These are phyloP conservation scores for Carlito syrichta DNA, from an alignment of 2,113 vertebrate genomes.

Conservation along the genomic window DNA sequence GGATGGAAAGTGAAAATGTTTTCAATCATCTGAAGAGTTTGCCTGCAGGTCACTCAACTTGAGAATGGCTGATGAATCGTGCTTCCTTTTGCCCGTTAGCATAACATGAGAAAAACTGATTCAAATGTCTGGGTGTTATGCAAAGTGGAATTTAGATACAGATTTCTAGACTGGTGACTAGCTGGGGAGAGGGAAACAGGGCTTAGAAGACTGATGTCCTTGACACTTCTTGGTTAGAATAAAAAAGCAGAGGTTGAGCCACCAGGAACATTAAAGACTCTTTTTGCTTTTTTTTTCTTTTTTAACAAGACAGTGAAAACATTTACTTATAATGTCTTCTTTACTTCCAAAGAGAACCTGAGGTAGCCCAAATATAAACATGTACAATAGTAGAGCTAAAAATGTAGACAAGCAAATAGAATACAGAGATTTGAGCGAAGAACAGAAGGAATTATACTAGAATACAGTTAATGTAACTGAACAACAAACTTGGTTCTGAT, in stretches of 20 bases:
- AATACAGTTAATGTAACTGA: not conserved
- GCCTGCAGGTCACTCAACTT: not conserved
- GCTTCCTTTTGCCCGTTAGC: conserved; percentile 11
- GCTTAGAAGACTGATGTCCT: not conserved
- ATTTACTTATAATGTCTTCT: not conserved
- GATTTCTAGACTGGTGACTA: conserved; percentile 17
- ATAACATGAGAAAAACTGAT: not conserved
- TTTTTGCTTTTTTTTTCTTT: not conserved
- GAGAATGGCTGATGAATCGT: not conserved
- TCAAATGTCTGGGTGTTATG: conserved; percentile 18
- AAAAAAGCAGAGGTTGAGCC: not conserved
- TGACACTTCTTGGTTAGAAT: not conserved
- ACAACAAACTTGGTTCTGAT: not conserved
- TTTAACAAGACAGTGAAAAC: not conserved
- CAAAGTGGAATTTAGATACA: not conserved
- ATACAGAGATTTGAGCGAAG: not conserved
- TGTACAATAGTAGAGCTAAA: not conserved
- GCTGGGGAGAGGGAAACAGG: not conserved
- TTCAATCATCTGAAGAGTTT: not conserved
- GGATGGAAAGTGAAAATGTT: not conserved
- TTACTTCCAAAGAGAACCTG: not conserved
- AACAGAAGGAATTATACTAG: not conserved
- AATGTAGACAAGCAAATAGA: not conserved
- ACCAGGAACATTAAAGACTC: not conserved
- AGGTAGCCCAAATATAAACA: not conserved